Evolutionary conservation across 2,797 vertebrate genomes (phyloP), one percentile per base, ranked within the genome.

Genomic region (Capromys pilorides): DNA sequence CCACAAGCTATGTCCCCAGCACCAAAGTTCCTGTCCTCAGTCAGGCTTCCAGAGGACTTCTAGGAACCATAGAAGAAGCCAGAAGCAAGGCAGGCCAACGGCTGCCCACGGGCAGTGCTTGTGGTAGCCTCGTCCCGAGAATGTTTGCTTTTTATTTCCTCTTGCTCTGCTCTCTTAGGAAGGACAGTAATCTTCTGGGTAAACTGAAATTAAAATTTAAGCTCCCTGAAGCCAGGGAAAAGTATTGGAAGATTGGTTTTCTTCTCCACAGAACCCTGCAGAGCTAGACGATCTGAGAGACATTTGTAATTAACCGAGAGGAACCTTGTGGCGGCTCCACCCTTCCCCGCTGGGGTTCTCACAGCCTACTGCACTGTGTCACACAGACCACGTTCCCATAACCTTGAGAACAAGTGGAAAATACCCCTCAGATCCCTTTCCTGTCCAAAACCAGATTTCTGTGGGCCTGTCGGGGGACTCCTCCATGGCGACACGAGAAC

Each of bases 121-220:
- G 36, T 18, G 45, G 0, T 5, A 0, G 3, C 22, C 4, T 12
- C 49, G 45, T 16, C 62, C 16, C 22, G 28, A 71, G 21, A 7
- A 0, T 0, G 16, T 33, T 77, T 64, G 79, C 13, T 87, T 91
- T 75, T 41, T 14, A 39, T 75, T 49, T 64, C 71, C 54, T 54
- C 5, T 73, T 45, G 49, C 79, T 80, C 79, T 80, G 26, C 0
- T 51, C 49, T 59, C 21, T 61, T 86, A 86, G 31, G 26, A 36
- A 85, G 80, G 24, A n/a, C 18, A 26, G 31, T 41, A 92, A 59
- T 80, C 51, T 93, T 61, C 22, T 9, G 9, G 16, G 54, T 8
- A n/a, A 28, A 86, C 22, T 18, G 57, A 64, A 88, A 73, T 78
- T 67, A 95, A 96, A 88, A 73, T 18, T 22, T n/a, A 78, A 69